Base-by-base conservation (phyloP, 2,797 vertebrate species). In the Gallinago stenura region DNA sequence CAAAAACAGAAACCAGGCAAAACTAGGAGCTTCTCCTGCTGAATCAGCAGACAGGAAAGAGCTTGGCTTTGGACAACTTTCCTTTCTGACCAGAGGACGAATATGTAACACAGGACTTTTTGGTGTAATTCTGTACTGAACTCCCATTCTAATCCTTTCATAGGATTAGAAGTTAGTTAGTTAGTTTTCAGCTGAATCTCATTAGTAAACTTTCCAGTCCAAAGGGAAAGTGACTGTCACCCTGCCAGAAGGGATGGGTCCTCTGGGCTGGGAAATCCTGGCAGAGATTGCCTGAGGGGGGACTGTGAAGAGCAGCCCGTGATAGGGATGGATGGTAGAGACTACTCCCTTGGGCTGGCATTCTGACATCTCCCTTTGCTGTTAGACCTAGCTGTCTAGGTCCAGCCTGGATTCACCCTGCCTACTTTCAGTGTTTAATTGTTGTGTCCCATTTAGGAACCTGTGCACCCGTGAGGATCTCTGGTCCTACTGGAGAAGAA, bases 1-100 rank as follows among this genome's bases (percentile, higher is more conserved):
- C 35, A 73, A 90, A 92, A 87, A 5, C 58, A 95, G 58, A 94
- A 94, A 96, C 14, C 10, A 66, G 53, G 54, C 39, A 80, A 72
- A 56, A 31, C 56, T 72, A 30, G 85, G 56, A 89, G 26, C 13
- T 79, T 50, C 46, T 87, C 33, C 24, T 79, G 51, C 33, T 95
- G 64, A 91, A 90, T 61, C 72, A 91, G 75, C 50, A 79, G 51
- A 71, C 33, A 54, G 26, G 21, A 64, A 77, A 79, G 66, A 81
- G 10, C 20, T 84, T 92, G 51, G 5, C 60, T 96, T 87, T 81
- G 73, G 25, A 35, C 15, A 9, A 25, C 33, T 89, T 87, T 79
- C 46, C 65, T 66, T 78, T 69, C 75, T 82, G 39, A 68, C 53
- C 3, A 3, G 12, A 43, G 28, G 12, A 39, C 22, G 80, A 83